Percentiles rank a stretch among this genome's conserved stretches.
Evolutionary conservation across 92 coral and sea anemone genomes (phyloP).

Genomic region (Pocillopora grandis): DNA sequence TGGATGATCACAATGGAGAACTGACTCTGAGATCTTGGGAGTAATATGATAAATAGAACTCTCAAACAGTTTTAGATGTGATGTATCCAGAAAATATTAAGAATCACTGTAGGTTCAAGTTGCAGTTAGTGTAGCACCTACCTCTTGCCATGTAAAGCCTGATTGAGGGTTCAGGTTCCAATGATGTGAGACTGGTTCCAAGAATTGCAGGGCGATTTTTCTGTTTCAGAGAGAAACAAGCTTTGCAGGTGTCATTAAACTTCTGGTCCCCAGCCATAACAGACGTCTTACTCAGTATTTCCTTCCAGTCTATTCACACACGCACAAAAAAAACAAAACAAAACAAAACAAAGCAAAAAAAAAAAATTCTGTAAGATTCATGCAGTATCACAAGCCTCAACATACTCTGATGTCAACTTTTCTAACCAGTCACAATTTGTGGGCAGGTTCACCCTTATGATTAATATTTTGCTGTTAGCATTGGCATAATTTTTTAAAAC

Average conservation of each 20-base stretch:
- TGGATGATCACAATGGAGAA: neutral
- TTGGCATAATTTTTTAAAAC: neutral
- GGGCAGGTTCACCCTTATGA: no score
- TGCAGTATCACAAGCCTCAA: no score
- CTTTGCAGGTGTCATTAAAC: slow-evolving; percentile 75
- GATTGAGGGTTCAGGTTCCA: slow-evolving; percentile 91
- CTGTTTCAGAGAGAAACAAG: slow-evolving; percentile 77
- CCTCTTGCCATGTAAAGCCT: slow-evolving; percentile 97
- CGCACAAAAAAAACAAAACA: neutral
- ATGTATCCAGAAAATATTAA: neutral
- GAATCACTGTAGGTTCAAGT: neutral
- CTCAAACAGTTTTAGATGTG: no score
- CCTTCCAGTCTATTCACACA: slow-evolving; percentile 82
- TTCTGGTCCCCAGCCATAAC: slow-evolving; percentile 62
- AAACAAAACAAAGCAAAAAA: neutral
- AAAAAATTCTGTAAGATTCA: no score
- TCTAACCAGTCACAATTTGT: no score
- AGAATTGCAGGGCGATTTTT: slow-evolving; percentile 76
- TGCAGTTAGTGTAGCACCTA: neutral
- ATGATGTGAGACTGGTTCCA: slow-evolving; percentile 79
- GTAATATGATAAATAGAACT: no score
- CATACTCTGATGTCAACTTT: no score
- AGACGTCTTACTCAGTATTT: slow-evolving; percentile 89
- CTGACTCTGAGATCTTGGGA: neutral
- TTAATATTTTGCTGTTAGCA: no score